Conservation (phyloP, 2,797 vertebrate genomes). For the Arremon aurantiirostris region DNA sequence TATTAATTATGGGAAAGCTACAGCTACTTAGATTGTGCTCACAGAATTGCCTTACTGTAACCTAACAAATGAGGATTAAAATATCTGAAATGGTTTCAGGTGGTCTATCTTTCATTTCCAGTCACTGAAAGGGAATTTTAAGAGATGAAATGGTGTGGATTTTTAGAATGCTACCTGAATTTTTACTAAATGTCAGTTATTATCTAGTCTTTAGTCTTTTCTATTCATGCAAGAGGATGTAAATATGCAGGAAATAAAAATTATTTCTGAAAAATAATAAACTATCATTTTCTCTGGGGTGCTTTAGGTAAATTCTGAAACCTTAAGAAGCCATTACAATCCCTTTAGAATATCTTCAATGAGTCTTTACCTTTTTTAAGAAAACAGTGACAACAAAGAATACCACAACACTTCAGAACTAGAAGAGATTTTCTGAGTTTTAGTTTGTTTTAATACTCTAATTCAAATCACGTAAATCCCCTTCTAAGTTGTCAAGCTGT, state of each 20-base stretch:
- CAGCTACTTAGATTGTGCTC: neutral
- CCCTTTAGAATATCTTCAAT: neutral
- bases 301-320: neutral
- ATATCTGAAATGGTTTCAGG: neutral
- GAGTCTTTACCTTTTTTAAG: neutral
- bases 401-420: neutral
- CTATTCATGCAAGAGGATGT: neutral
- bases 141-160: neutral
- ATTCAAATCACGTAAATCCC: neutral
- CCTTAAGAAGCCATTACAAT: neutral
- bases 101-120: neutral
- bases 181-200: neutral
- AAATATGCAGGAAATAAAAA: neutral
- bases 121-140: neutral
- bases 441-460: neutral
- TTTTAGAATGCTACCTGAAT: neutral
- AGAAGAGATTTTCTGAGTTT: neutral
- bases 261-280: neutral
- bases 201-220: neutral
- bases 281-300: neutral
- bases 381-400: neutral
- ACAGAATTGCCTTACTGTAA: neutral
- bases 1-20: neutral
- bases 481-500: neutral
- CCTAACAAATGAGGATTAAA: neutral